phyloP scores from a whole-genome alignment of 2,888 invertebrate genomes.

The Blastobasis lacticolella region DNA sequence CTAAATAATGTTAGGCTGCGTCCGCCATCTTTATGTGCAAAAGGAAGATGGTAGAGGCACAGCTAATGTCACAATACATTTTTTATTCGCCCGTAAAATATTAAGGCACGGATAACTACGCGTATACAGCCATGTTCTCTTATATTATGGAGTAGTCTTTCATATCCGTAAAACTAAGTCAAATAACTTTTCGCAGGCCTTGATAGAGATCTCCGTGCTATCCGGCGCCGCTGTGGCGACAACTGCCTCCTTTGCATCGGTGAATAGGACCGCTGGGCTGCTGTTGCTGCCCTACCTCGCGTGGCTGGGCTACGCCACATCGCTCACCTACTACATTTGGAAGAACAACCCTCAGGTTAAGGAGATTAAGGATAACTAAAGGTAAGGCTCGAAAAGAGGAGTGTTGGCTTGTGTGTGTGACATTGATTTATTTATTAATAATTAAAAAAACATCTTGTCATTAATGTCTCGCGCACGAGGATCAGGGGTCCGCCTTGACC shows the following conservation, averaged over 20 bases:
- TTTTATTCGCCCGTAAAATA: no score
- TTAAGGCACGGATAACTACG: no score
- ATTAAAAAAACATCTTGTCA: not conserved
- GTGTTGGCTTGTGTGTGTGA: not conserved
- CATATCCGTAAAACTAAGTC: not conserved
- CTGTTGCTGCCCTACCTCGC: slow-evolving; percentile 55
- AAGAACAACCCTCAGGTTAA: slow-evolving; percentile 45
- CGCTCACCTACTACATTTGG: slow-evolving; percentile 53
- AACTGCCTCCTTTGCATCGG: slow-evolving; percentile 35
- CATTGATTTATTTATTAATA: not conserved
- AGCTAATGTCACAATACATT: no score
- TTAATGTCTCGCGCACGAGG: no score
- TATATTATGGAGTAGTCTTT: not conserved
- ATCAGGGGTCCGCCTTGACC: no score
- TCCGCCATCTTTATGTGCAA: no score
- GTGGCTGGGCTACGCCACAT: slow-evolving; percentile 51
- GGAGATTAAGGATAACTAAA: slow-evolving; percentile 26
- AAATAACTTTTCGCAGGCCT: slow-evolving; percentile 32
- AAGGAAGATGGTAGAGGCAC: no score
- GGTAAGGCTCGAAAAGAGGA: slow-evolving; percentile 13
- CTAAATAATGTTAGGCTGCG: no score
- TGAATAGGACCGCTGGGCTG: slow-evolving; percentile 38
- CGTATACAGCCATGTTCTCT: no score
- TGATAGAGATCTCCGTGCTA: slow-evolving; percentile 52
- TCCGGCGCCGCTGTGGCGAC: slow-evolving; percentile 46